Conservation (phyloP, 1,140 invertebrate genomes). For the Drosophila sproati region DNA sequence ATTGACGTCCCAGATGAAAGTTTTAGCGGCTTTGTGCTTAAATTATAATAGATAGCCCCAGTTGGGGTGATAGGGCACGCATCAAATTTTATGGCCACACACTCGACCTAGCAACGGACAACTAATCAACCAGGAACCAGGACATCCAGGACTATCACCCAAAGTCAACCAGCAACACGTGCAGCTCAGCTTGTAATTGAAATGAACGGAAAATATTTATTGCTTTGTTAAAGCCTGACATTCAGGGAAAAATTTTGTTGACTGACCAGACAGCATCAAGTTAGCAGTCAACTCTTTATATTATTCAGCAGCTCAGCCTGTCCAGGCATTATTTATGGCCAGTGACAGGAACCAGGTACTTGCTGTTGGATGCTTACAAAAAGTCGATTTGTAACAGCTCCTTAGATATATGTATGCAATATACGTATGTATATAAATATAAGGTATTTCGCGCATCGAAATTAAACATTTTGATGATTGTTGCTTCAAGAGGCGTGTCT, state of each 20-base stretch:
- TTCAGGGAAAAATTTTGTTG: constrained; percentile 9
- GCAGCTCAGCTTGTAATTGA: constrained; percentile 61
- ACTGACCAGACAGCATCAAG: constrained; percentile 4
- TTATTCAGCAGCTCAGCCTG: constrained; percentile 44
- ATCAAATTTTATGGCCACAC: constrained; percentile 74
- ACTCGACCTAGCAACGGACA: constrained; percentile 18
- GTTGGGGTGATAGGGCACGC: constrained; percentile 65
- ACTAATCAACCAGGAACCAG: constrained; percentile 7
- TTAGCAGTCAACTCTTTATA: constrained; percentile 15
- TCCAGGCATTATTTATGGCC: constrained; percentile 46
- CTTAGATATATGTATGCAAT: constrained; percentile 14
- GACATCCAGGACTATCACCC: neutral
- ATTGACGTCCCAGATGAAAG: constrained; percentile 76
- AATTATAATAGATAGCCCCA: constrained; percentile 74
- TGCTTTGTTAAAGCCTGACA: constrained; percentile 48
- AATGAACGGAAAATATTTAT: constrained; percentile 80
- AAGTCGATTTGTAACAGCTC: constrained; percentile 7
- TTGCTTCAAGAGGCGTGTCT: constrained; percentile 31
- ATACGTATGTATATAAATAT: constrained; percentile 38
- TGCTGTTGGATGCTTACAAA: neutral
- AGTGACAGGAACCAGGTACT: constrained; percentile 42
- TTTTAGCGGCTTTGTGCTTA: constrained; percentile 73
- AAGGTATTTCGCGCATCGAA: constrained; percentile 61
- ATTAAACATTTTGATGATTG: constrained; percentile 51
- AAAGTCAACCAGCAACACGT: constrained; percentile 34